Conservation (phyloP, 2,888 invertebrate genomes). For the Andrena trimmerana region DNA sequence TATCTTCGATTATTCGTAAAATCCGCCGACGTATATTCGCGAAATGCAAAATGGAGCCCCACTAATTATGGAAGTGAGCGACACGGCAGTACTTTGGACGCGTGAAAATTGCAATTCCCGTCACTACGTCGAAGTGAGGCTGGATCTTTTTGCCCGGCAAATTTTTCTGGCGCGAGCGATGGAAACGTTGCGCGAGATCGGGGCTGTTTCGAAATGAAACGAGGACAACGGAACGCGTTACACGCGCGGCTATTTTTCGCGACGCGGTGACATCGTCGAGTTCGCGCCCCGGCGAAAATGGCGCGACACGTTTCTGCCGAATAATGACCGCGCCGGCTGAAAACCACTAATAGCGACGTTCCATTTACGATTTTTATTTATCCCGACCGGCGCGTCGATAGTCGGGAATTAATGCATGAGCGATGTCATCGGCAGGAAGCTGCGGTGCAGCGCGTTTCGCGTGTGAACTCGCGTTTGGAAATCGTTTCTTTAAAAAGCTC, state of each 20-base stretch:
- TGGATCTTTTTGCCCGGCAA: neutral
- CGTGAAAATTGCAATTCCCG: neutral
- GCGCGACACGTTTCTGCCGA: constrained; percentile 44
- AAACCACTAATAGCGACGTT: constrained; percentile 47
- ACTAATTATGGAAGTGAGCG: neutral
- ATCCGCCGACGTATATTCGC: neutral
- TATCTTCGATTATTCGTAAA: neutral
- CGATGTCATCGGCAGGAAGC: constrained; percentile 8
- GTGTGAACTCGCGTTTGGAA: constrained; percentile 18
- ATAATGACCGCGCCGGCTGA: constrained; percentile 14
- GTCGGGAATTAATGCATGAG: constrained; percentile 44
- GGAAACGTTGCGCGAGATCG: constrained; percentile 24
- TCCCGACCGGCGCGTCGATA: constrained; percentile 31
- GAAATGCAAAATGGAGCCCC: neutral
- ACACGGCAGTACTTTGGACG: neutral
- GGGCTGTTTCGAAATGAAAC: neutral
- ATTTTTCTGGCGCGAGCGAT: constrained; percentile 1
- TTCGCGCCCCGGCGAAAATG: constrained; percentile 10
- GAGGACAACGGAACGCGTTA: neutral
- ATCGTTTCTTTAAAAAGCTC: neutral
- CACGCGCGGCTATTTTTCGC: constrained; percentile 24
- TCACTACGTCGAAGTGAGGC: neutral
- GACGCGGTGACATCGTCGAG: constrained; percentile 25
- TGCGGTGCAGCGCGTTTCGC: constrained; percentile 6
- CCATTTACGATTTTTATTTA: constrained; percentile 54